Base-by-base conservation (phyloP, 2,797 vertebrate species). In the Etheostoma perlongum region DNA sequence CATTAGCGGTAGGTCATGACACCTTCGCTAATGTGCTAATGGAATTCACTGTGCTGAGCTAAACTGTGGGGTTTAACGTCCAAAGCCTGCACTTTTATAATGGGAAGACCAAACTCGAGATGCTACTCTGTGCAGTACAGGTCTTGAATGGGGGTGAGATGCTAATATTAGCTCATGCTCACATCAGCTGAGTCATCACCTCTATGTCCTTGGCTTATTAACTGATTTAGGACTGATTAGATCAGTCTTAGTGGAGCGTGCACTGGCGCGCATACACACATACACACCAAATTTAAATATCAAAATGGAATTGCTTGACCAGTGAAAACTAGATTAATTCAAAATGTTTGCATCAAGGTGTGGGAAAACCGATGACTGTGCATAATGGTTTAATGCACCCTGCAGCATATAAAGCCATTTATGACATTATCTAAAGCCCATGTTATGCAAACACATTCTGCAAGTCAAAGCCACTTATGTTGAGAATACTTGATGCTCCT, bases 131-230 rank as follows among this genome's bases (percentile, higher is more conserved):
- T 73, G 78, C 73, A 54, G 73, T 27, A 21, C 66, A 79, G 84
- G 79, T 75, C 78, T 69, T 64, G 51, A 86, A 82, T 48, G 42
- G 64, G 48, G 64, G 78, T 74, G 79, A 88, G 89, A 93, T 88
- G 90, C 94, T 95, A 90, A 94, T 93, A 89, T 93, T 92, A 92
- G 91, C 93, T 91, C 78, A 44, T 81, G 89, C 91, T 92, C 91
- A 80, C 88, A 91, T 95, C 89, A 90, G 94, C 95, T 95, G 95
- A 95, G 93, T 95, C 94, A 93, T 93, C 93, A 92, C 85, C 90
- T 94, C 90, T 79, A 88, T 94, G 93, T 93, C 93, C 93, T 94
- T 94, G 92, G 90, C 92, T 93, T 93, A 94, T 95, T 94, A 94
- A 91, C 90, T 90, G 85, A 93, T 93, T 92, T 94, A 93, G 87